Percentiles rank a stretch among this genome's conserved stretches.
Conservation (phyloP, 2,888 invertebrate genomes). For the Falcaria lacertinaria region DNA sequence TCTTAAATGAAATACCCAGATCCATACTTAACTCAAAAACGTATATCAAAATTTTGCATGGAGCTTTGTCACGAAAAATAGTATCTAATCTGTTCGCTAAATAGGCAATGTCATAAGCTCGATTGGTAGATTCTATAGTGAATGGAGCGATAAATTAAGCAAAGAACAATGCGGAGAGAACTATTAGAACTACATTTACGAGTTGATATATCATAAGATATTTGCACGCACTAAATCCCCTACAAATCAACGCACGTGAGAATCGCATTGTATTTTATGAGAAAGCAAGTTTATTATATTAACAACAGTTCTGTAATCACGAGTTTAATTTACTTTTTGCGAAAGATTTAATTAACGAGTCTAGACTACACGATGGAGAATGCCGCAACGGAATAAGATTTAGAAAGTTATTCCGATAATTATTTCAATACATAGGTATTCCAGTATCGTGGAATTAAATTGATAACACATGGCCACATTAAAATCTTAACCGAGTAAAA, state of each 20-base stretch:
- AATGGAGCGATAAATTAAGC: background rate
- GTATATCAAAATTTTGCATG: too few species aligned
- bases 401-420: too few species aligned
- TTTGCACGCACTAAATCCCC: conserved; percentile 48
- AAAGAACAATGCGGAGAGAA: background rate
- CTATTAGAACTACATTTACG: background rate
- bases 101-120: too few species aligned
- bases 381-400: background rate
- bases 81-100: too few species aligned
- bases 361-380: conserved; percentile 1
- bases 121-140: too few species aligned
- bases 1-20: too few species aligned
- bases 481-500: too few species aligned
- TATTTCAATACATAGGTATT: too few species aligned
- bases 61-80: too few species aligned
- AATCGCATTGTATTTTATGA: conserved; percentile 55
- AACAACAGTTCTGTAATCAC: conserved; percentile 52
- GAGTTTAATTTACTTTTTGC: conserved; percentile 64
- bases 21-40: too few species aligned
- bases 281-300: conserved; percentile 63
- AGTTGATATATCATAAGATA: conserved; percentile 35
- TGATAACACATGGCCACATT: too few species aligned
- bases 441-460: too few species aligned
- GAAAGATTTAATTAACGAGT: conserved; percentile 35
- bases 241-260: conserved; percentile 39